These are phyloP conservation scores for Dendrocincla fuliginosa DNA, from an alignment of 2,797 vertebrate species.

Conservation along the genomic window DNA sequence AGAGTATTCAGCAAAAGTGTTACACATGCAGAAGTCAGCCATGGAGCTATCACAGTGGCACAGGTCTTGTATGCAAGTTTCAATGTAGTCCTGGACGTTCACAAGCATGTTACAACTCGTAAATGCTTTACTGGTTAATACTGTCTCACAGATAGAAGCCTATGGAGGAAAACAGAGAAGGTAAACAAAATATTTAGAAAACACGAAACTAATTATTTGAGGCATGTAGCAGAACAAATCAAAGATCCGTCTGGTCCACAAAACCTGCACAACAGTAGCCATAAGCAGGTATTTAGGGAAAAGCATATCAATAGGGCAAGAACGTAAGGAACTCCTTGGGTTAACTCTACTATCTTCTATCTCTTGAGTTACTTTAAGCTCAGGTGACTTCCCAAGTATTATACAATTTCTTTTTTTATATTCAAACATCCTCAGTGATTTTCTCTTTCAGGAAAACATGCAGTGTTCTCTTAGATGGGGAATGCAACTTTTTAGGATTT, in stretches of 20 bases:
- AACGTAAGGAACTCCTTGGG: neutral
- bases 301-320: neutral
- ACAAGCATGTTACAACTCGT: constrained; percentile 77
- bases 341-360: neutral
- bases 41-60: constrained; percentile 77
- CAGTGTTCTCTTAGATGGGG: neutral
- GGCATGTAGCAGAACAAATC: neutral
- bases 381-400: neutral
- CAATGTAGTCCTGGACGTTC: constrained; percentile 75
- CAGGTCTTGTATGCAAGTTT: constrained; percentile 82
- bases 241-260: neutral
- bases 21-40: constrained; percentile 80
- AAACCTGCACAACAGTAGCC: neutral
- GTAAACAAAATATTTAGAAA: neutral
- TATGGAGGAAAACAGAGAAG: neutral
- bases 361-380: neutral
- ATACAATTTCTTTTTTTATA: neutral
- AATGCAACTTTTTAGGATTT: neutral
- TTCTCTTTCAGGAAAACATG: neutral
- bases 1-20: constrained; percentile 87
- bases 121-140: constrained; percentile 78
- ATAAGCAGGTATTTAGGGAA: neutral
- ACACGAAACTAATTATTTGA: neutral
- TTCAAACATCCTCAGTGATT: neutral
- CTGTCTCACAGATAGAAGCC: constrained; percentile 75